Percentiles rank a stretch among this genome's conserved stretches.
Conservation (phyloP, 2,888 invertebrate genomes). For the Leistus spinibarbis region DNA sequence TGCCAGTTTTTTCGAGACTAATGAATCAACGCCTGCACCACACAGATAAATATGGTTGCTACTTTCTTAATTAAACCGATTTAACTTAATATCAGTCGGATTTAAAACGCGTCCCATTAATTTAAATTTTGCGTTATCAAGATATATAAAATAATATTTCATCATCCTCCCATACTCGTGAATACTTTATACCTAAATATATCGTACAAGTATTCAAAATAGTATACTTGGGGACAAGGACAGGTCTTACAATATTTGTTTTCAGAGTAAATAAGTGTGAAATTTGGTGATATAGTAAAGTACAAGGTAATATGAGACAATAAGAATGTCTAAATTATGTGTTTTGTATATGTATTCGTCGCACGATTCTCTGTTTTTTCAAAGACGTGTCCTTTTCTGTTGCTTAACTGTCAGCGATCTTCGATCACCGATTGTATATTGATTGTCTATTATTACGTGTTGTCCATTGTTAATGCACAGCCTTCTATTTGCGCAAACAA, state of each 20-base stretch:
- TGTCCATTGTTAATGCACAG: background rate
- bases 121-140: background rate
- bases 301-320: background rate
- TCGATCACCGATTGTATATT: background rate
- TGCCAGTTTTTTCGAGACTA: background rate
- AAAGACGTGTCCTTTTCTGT: background rate
- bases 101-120: background rate
- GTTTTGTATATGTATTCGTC: background rate
- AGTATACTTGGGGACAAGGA: too few relatives aligned
- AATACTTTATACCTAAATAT: too few relatives aligned
- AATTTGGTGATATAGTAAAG: background rate
- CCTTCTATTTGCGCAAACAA: background rate
- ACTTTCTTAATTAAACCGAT: background rate
- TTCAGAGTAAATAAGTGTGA: too few relatives aligned
- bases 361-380: background rate
- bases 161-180: too few relatives aligned
- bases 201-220: too few relatives aligned
- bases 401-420: background rate
- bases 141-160: background rate
- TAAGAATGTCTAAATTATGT: background rate
- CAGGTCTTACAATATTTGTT: too few relatives aligned
- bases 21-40: background rate
- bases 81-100: background rate
- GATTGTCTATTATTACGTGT: background rate
- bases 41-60: background rate